Percentiles rank a stretch among this genome's conserved stretches.
phyloP scores from a whole-genome alignment of 2,797 vertebrate species.

The Halcyon leucocephala region DNA sequence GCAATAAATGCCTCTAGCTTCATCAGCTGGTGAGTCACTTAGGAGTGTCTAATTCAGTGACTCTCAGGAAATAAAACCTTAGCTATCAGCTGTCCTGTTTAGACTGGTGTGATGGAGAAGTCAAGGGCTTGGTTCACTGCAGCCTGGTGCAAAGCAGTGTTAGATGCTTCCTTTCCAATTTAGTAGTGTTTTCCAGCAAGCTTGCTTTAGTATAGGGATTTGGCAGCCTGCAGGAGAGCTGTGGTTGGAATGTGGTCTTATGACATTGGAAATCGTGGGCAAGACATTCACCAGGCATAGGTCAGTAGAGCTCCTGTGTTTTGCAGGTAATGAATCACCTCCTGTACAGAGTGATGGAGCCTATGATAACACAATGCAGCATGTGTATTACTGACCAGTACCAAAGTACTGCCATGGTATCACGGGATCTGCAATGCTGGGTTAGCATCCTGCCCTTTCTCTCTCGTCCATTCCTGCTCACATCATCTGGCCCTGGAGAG shows the following conservation, averaged over 20 bases:
- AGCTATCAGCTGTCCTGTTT: background rate
- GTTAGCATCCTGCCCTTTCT: background rate
- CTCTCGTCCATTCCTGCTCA: background rate
- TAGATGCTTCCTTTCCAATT: background rate
- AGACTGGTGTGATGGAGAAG: background rate
- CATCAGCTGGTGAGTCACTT: slow-evolving; percentile 30
- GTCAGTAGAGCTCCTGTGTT: background rate
- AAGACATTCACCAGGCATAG: background rate
- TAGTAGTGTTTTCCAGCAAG: background rate
- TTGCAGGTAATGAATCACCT: background rate
- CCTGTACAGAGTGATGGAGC: background rate
- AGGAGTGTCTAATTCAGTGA: slow-evolving; percentile 7
- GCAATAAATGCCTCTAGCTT: background rate
- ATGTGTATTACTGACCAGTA: background rate
- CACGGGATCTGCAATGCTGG: background rate
- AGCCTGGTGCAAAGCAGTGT: background rate
- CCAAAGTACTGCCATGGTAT: background rate
- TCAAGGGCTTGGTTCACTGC: background rate
- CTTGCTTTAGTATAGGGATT: background rate
- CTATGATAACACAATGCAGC: rapidly evolving
- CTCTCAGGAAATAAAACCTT: background rate
- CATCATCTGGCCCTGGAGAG: background rate
- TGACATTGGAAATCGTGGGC: background rate
- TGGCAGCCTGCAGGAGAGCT: background rate
- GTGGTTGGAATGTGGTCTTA: background rate